Conservation (phyloP, 2,888 invertebrate genomes). For the Cataglyphis albicans region DNA sequence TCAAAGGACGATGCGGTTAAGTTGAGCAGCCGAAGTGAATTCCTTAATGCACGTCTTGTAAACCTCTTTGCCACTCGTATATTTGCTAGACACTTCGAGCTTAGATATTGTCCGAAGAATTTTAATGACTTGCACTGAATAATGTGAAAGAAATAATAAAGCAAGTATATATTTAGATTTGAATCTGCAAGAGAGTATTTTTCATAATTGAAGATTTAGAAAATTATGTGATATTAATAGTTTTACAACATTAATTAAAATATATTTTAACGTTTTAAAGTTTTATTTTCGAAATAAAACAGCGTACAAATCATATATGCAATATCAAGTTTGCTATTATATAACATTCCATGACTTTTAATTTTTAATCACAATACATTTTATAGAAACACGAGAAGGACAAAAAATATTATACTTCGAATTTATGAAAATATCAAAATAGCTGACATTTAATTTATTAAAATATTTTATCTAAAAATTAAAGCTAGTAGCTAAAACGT, state of each 20-base stretch:
- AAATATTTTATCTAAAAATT: not conserved
- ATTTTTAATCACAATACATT: slow-evolving; percentile 1
- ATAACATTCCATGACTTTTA: not conserved
- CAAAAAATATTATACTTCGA: not conserved
- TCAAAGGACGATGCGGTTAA: slow-evolving; percentile 45
- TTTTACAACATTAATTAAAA: not conserved
- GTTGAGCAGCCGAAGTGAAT: slow-evolving; percentile 10
- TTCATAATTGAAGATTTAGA: not conserved
- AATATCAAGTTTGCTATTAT: not conserved
- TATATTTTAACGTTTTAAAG: not conserved
- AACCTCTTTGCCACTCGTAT: not conserved
- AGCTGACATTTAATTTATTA: slow-evolving; percentile 32
- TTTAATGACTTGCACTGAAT: not conserved
- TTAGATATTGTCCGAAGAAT: not conserved
- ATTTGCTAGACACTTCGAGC: not conserved
- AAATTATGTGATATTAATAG: not conserved
- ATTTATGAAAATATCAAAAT: not conserved
- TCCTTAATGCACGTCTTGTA: not conserved
- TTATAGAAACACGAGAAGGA: not conserved
- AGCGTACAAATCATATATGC: not conserved
- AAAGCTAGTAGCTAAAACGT: not conserved
- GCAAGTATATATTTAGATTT: not conserved
- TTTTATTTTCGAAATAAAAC: not conserved
- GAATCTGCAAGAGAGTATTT: not conserved
- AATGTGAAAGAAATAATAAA: not conserved